Conservation (phyloP, 1,140 invertebrate genomes). For the Lerema accius region DNA sequence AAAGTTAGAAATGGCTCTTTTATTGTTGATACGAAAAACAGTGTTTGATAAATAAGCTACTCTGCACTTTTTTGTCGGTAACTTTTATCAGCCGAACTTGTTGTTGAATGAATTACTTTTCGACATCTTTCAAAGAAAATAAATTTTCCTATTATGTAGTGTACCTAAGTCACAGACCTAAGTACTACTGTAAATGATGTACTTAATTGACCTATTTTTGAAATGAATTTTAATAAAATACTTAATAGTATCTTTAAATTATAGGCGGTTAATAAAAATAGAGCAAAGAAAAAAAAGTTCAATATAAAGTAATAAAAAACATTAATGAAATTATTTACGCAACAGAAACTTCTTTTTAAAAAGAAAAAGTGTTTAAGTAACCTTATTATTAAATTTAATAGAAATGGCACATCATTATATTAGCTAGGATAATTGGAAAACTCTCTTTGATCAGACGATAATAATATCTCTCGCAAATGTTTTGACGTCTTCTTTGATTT, state of each 20-base stretch:
- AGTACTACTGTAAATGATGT: too few relatives aligned
- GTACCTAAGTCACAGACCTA: too few relatives aligned
- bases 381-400: background rate
- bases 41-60: constrained; percentile 1
- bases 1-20: background rate
- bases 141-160: too few relatives aligned
- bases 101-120: background rate
- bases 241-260: too few relatives aligned
- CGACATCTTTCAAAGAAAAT: background rate
- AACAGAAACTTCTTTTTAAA: too few relatives aligned
- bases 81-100: background rate
- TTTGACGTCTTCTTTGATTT: background rate
- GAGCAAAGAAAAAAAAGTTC: too few relatives aligned
- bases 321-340: too few relatives aligned
- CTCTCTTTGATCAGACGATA: background rate
- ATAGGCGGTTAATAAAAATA: too few relatives aligned
- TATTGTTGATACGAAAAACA: background rate
- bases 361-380: too few relatives aligned
- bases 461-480: background rate
- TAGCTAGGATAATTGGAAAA: background rate
- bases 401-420: background rate
- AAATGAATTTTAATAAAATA: too few relatives aligned
- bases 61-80: background rate
- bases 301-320: too few relatives aligned
- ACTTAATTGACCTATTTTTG: too few relatives aligned